These are phyloP conservation scores for Cantharis nigra DNA, from an alignment of 2,888 invertebrate genomes.

Conservation along the genomic window DNA sequence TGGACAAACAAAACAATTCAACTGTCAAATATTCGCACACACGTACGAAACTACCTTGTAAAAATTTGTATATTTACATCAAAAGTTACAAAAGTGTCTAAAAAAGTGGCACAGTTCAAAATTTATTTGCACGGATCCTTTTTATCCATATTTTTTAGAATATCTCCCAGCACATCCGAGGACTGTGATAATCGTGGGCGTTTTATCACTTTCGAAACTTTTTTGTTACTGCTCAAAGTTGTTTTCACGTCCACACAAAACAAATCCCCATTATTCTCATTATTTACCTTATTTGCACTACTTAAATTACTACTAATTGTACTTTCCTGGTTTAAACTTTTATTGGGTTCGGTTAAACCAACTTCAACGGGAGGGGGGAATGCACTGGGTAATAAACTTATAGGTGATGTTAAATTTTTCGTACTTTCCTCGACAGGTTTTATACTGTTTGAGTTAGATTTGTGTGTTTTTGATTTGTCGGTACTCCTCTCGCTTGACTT, in stretches of 20 bases:
- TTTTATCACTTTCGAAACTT: slow-evolving; percentile 42
- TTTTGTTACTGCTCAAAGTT: slow-evolving; percentile 34
- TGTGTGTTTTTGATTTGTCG: background rate
- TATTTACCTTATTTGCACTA: background rate
- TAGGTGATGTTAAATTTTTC: background rate
- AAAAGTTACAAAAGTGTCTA: background rate
- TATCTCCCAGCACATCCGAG: slow-evolving; percentile 53
- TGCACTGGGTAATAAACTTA: background rate
- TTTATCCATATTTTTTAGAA: slow-evolving; percentile 53
- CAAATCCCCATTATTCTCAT: slow-evolving; percentile 16
- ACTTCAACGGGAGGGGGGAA: background rate
- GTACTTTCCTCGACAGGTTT: background rate
- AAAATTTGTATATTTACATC: background rate
- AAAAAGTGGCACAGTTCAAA: background rate
- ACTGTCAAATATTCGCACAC: background rate
- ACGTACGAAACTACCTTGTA: background rate
- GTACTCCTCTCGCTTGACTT: slow-evolving; percentile 9
- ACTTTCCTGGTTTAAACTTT: background rate
- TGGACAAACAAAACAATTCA: background rate
- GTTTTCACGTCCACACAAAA: slow-evolving; percentile 36
- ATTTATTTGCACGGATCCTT: slow-evolving; percentile 48
- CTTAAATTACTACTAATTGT: background rate
- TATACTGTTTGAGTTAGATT: background rate
- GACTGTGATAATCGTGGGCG: slow-evolving; percentile 44
- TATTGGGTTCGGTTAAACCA: background rate